phyloP scores from a whole-genome alignment of 2,797 vertebrate genomes.

The Benthosema pterotum region DNA sequence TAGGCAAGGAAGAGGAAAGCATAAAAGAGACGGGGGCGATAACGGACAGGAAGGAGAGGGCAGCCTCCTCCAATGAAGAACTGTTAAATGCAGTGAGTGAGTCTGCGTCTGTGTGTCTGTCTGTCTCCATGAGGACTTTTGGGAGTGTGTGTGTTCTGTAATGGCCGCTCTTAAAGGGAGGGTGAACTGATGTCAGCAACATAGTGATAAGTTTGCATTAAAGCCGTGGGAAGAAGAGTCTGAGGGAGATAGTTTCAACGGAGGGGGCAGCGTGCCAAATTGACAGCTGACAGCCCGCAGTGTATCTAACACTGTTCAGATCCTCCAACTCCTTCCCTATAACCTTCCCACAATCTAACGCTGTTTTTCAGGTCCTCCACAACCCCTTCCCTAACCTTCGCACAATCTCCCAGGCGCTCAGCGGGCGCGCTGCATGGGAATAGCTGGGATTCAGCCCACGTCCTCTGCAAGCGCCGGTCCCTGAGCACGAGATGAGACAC shows the following conservation, averaged over 20 bases:
- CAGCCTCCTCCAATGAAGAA: background rate
- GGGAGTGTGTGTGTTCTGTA: slow-evolving; percentile 53
- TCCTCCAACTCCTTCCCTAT: slow-evolving; percentile 46
- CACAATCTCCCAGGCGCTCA: slow-evolving; percentile 46
- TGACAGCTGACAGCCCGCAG: slow-evolving; percentile 47
- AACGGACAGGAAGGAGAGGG: slow-evolving; percentile 4
- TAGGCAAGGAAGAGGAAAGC: slow-evolving; percentile 31
- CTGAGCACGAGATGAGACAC: slow-evolving; percentile 21
- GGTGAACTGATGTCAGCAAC: slow-evolving; percentile 78
- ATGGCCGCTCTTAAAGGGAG: slow-evolving; percentile 58
- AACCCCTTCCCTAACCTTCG: slow-evolving; percentile 50
- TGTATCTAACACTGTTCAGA: slow-evolving; percentile 52
- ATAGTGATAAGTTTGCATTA: slow-evolving; percentile 70
- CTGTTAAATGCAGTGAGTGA: slow-evolving; percentile 27
- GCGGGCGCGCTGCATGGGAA: slow-evolving; percentile 22
- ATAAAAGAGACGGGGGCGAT: background rate
- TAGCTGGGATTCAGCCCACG: slow-evolving; percentile 44
- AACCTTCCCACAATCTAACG: slow-evolving; percentile 54
- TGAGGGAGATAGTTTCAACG: slow-evolving; percentile 52
- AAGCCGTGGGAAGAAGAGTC: slow-evolving; percentile 61
- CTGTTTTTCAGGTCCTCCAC: slow-evolving; percentile 57
- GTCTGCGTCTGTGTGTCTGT: no score
- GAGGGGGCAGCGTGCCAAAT: slow-evolving; percentile 39
- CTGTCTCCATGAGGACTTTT: slow-evolving; percentile 47
- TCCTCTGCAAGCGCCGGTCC: slow-evolving; percentile 42